Evolutionary conservation across 2,113 vertebrate genomes (phyloP).

Genomic region (Phylloscopus trochilus): DNA sequence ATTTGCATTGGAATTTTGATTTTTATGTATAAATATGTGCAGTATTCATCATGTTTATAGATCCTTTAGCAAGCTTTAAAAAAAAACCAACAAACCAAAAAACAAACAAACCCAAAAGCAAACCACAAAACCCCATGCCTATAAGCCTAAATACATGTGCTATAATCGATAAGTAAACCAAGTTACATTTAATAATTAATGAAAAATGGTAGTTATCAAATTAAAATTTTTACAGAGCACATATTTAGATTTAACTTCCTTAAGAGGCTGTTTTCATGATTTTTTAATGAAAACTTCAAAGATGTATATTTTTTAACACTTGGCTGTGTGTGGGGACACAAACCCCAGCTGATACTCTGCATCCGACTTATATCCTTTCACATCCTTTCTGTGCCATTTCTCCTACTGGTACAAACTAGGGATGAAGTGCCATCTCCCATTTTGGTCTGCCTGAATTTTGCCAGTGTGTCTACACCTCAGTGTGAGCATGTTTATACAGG

Average conservation of each 20-base stretch:
- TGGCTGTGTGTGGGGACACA: not conserved
- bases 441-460: constrained; percentile 3
- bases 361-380: not conserved
- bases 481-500: not conserved
- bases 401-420: not conserved
- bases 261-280: not conserved
- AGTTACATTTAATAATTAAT: not conserved
- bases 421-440: not conserved
- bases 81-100: not conserved
- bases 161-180: not conserved
- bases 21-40: not conserved
- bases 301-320: not conserved
- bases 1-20: not conserved
- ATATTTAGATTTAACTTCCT: not conserved
- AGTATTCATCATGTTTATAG: not conserved
- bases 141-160: not conserved
- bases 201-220: not conserved
- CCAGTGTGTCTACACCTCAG: not conserved
- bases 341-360: not conserved
- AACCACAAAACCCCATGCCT: not conserved
- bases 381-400: not conserved
- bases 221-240: not conserved
- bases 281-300: not conserved
- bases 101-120: no score
- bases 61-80: not conserved